These are phyloP conservation scores for Rhinolophus sinicus DNA, from an alignment of 2,113 vertebrate genomes.

Conservation along the genomic window DNA sequence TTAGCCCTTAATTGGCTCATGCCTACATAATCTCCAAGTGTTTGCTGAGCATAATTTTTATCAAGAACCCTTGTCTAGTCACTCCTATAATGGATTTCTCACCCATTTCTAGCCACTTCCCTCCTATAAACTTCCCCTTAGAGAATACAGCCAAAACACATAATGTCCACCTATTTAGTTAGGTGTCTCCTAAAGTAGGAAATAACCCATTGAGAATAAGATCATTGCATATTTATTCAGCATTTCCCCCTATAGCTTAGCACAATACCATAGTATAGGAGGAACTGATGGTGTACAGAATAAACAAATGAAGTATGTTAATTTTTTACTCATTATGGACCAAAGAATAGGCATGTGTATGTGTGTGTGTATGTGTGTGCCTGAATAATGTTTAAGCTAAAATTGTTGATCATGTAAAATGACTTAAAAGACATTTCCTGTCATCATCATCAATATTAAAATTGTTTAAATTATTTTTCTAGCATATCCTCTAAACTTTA, in stretches of 20 bases:
- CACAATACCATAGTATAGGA: neutral
- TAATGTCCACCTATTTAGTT: neutral
- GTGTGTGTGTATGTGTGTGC: neutral
- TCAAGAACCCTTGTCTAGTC: neutral
- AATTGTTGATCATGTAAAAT: neutral
- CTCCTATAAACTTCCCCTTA: neutral
- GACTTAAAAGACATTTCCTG: neutral
- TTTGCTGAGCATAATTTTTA: neutral
- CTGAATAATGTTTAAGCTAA: neutral
- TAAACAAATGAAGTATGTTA: neutral
- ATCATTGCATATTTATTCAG: neutral
- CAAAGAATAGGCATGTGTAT: neutral
- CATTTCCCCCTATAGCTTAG: neutral
- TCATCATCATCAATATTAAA: neutral
- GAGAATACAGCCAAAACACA: neutral
- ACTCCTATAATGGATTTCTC: neutral
- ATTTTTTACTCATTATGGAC: neutral
- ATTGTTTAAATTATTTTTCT: neutral
- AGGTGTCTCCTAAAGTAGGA: neutral
- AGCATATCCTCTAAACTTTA: neutral
- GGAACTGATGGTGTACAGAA: neutral
- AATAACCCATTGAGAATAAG: neutral
- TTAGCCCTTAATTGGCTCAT: neutral
- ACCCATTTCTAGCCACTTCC: neutral
- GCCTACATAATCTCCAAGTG: neutral